These are phyloP conservation scores for Rhagonycha fulva DNA, from an alignment of 2,888 invertebrate genomes.

Conservation along the genomic window DNA sequence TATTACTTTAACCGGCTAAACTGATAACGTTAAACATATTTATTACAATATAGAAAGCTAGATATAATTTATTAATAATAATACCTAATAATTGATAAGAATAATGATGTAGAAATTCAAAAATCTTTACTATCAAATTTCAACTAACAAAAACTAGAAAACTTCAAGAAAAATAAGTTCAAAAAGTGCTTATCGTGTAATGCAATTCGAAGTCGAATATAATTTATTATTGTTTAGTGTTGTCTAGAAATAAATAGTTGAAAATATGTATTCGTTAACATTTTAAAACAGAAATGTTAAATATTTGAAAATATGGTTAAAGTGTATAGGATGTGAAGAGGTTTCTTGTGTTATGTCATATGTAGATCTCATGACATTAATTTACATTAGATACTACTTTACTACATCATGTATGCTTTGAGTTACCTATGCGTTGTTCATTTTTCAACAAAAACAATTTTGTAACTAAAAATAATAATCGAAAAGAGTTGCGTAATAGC, in stretches of 20 bases:
- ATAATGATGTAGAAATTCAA: neutral
- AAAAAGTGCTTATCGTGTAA: neutral
- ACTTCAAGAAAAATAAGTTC: neutral
- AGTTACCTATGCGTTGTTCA: neutral
- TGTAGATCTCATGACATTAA: constrained; percentile 34
- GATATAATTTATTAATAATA: neutral
- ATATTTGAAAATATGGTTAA: constrained; percentile 6
- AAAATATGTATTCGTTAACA: neutral
- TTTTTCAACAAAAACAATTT: neutral
- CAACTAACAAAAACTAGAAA: neutral
- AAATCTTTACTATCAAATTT: neutral
- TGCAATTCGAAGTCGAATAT: neutral
- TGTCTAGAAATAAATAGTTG: neutral
- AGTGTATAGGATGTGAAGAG: constrained; percentile 32
- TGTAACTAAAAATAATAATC: too few relatives aligned
- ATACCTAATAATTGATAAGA: neutral
- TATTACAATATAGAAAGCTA: neutral
- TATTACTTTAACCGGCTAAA: too few relatives aligned
- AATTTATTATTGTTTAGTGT: neutral
- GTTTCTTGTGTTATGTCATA: constrained; percentile 40
- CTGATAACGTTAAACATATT: too few relatives aligned
- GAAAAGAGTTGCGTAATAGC: too few relatives aligned
- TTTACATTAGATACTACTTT: constrained; percentile 31
- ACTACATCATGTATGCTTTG: constrained; percentile 9
- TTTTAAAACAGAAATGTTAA: neutral